Conservation (phyloP, 2,797 vertebrate genomes). For the Uromys caudimaculatus region DNA sequence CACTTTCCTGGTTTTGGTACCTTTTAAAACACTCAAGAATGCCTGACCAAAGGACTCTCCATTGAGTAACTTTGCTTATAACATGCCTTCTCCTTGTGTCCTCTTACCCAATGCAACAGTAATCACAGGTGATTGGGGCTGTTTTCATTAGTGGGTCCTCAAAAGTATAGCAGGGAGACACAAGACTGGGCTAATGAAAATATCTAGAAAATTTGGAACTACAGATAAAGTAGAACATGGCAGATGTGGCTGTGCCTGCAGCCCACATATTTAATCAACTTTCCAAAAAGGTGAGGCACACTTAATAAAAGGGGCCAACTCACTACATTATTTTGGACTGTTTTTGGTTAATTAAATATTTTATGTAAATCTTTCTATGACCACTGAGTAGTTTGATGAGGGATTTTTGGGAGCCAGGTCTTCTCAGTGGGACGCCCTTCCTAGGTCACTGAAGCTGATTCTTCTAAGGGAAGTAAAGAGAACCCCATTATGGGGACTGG, state of each 20-base stretch:
- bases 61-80: neutral
- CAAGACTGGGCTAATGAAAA: neutral
- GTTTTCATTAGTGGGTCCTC: neutral
- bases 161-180: neutral
- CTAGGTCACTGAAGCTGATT: neutral
- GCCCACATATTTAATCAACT: neutral
- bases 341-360: conserved; percentile 6
- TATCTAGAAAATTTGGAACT: neutral
- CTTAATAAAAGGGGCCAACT: neutral
- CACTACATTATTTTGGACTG: neutral
- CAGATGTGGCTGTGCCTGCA: neutral
- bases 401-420: neutral
- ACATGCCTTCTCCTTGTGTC: neutral
- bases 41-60: neutral
- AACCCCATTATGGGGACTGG: neutral
- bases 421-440: neutral
- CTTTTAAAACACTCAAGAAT: neutral
- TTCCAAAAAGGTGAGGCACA: neutral
- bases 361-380: conserved; percentile 16
- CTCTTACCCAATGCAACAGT: neutral
- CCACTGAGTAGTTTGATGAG: neutral
- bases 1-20: neutral
- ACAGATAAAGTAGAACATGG: neutral
- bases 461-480: conserved; percentile 31
- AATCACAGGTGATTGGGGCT: neutral